Percentiles rank a stretch among this genome's conserved stretches.
These are phyloP conservation scores for Verasper variegatus DNA, from an alignment of 2,113 vertebrate genomes.

Conservation along the genomic window DNA sequence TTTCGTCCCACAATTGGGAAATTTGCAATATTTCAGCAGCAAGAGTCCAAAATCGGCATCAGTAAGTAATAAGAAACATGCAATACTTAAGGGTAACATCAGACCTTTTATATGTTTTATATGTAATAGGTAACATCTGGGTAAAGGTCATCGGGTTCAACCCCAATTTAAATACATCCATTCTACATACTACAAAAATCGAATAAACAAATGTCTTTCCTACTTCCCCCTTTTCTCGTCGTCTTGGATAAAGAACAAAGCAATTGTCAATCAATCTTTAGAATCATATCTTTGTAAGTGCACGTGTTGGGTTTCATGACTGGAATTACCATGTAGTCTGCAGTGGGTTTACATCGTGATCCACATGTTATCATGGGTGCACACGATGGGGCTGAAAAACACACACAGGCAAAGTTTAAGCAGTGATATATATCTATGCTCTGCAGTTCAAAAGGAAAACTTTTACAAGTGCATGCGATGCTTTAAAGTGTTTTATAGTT, in stretches of 20 bases:
- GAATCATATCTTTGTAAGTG: not conserved
- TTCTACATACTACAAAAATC: not conserved
- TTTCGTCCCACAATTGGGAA: too few species aligned
- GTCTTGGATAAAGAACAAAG: constrained; percentile 10
- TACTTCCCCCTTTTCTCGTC: not conserved
- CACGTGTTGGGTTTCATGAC: not conserved
- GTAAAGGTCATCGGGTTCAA: not conserved
- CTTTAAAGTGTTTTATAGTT: not conserved
- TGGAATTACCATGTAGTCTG: not conserved
- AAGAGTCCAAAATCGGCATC: too few species aligned
- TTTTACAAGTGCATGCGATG: not conserved
- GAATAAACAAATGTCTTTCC: not conserved
- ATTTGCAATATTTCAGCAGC: too few species aligned
- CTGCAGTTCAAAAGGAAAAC: not conserved
- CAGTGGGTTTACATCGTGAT: not conserved
- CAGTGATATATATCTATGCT: not conserved
- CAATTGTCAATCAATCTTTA: not conserved
- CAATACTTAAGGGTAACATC: not conserved
- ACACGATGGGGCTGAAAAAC: not conserved
- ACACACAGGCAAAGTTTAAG: not conserved
- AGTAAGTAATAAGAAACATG: too few species aligned
- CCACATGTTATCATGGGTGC: not conserved
- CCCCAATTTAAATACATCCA: not conserved
- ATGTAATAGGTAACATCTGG: not conserved
- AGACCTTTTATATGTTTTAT: too few species aligned